phyloP scores from a whole-genome alignment of 2,113 vertebrate genomes.

The Indicator indicator region DNA sequence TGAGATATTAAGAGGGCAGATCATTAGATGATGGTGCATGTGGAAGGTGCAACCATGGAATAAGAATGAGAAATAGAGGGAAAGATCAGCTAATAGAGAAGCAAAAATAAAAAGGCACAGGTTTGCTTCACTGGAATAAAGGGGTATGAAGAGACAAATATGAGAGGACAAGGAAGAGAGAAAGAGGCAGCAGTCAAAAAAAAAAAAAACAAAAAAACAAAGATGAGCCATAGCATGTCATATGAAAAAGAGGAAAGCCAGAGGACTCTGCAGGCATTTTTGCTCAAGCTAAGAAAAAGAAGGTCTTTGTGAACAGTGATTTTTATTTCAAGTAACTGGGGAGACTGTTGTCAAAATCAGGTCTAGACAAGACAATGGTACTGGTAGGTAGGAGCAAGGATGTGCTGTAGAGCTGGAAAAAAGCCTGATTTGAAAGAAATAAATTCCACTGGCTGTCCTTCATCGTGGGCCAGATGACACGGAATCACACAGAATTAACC shows the following conservation, averaged over 20 bases:
- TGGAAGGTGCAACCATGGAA: not conserved
- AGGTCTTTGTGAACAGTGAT: not conserved
- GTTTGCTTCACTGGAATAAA: not conserved
- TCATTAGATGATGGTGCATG: not conserved
- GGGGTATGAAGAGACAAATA: not conserved
- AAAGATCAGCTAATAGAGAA: not conserved
- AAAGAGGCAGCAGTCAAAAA: not conserved
- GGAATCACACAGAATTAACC: too few relatives aligned
- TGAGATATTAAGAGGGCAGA: not conserved
- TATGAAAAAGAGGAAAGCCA: not conserved
- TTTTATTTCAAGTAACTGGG: not conserved
- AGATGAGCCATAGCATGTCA: not conserved
- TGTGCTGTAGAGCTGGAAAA: not conserved
- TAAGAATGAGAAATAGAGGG: not conserved
- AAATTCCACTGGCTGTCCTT: not conserved
- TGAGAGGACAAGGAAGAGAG: not conserved
- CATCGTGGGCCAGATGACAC: not conserved
- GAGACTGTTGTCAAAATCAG: not conserved
- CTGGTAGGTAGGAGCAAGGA: not conserved
- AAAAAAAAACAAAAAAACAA: not conserved
- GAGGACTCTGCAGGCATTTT: not conserved
- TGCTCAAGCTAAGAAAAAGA: not conserved
- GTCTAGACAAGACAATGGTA: not conserved
- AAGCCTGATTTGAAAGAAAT: not conserved
- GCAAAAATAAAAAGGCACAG: not conserved